Conservation (phyloP, 2,797 vertebrate genomes). For the Pseudochirops corinnae region DNA sequence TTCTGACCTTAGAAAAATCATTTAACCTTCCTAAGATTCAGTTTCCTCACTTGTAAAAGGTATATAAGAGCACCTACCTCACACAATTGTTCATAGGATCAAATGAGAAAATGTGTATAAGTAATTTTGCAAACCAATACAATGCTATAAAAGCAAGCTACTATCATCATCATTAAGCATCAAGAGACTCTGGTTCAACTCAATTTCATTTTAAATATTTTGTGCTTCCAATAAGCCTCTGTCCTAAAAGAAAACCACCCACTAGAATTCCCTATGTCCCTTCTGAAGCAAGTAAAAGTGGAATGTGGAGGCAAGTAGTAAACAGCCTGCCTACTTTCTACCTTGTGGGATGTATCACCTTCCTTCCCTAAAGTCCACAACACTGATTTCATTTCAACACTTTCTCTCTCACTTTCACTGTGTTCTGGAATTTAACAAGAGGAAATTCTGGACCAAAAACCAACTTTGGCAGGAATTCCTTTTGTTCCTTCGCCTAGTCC, state of each 20-base stretch:
- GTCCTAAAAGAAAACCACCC: conserved; percentile 11
- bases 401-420: neutral
- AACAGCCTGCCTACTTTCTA: neutral
- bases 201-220: conserved; percentile 32
- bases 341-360: neutral
- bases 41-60: neutral
- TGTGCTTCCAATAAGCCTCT: conserved; percentile 28
- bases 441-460: conserved; percentile 54
- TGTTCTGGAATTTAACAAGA: conserved; percentile 39
- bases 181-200: conserved; percentile 37
- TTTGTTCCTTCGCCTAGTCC: conserved; percentile 57
- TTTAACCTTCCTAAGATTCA: neutral
- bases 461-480: conserved; percentile 47
- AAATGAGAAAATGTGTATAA: neutral
- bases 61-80: neutral
- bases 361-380: neutral
- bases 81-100: neutral
- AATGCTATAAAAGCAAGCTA: neutral
- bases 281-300: conserved; percentile 23
- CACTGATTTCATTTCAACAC: conserved; percentile 1
- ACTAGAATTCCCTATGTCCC: conserved; percentile 24
- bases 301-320: conserved; percentile 7
- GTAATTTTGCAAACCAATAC: neutral
- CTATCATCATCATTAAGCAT: neutral
- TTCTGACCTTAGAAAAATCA: neutral